These are phyloP conservation scores for Chrysolina americana DNA, from an alignment of 2,888 invertebrate species.

Conservation along the genomic window DNA sequence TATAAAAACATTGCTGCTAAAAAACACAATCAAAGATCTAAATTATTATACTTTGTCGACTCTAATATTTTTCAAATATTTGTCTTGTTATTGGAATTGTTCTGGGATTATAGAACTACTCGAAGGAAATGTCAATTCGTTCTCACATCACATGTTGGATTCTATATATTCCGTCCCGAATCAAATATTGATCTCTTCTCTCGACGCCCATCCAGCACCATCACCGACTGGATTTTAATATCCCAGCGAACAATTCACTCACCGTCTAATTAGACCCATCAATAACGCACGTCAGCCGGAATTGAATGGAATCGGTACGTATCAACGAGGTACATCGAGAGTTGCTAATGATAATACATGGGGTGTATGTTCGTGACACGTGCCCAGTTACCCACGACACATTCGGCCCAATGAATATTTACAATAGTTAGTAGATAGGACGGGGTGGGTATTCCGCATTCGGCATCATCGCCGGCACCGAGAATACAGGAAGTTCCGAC, in stretches of 20 bases:
- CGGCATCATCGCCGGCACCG: slow-evolving; percentile 19
- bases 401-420: slow-evolving; percentile 54
- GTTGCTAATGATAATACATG: slow-evolving; percentile 51
- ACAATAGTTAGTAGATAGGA: slow-evolving; percentile 47
- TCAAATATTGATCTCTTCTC: slow-evolving; percentile 7
- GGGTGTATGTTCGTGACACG: slow-evolving; percentile 52
- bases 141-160: not conserved
- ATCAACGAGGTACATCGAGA: slow-evolving; percentile 41
- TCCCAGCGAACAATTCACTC: slow-evolving; percentile 46
- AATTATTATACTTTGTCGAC: too few species aligned
- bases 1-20: too few species aligned
- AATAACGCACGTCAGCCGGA: slow-evolving; percentile 51
- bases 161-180: not conserved
- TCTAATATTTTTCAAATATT: too few species aligned
- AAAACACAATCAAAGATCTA: too few species aligned
- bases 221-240: slow-evolving; percentile 40
- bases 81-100: too few species aligned
- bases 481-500: slow-evolving; percentile 49
- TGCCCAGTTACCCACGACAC: slow-evolving; percentile 55
- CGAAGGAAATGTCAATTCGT: too few species aligned
- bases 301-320: slow-evolving; percentile 46
- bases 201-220: slow-evolving; percentile 26
- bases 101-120: too few species aligned
- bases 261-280: slow-evolving; percentile 51
- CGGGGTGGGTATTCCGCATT: slow-evolving; percentile 14